Base-by-base conservation (phyloP, 2,797 vertebrate genomes). In the Babyrousa celebensis region DNA sequence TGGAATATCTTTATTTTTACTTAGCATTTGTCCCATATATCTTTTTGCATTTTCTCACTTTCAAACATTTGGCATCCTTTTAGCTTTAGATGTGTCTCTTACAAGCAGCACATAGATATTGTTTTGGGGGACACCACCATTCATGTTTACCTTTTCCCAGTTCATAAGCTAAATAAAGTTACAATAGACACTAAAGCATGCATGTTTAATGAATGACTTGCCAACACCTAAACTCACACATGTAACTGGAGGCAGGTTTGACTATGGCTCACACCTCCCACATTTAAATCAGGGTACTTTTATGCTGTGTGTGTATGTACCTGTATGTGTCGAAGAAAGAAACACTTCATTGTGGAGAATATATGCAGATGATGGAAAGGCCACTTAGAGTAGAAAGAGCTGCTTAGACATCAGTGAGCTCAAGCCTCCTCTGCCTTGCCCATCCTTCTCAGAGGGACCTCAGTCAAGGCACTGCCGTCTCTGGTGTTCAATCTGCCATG, bases 371-470 rank as follows among this genome's bases (percentile, higher is more conserved):
- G 9, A 6, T 10, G 12, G 4, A 79, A 54, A 32, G 23, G 1
- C 14, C 21, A 0, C 9, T 15, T 12, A 36, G 48, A 56, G 12
- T 6, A 67, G 77, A 70, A 43, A 32, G 40, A 36, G 3, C 14
- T 12, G 12, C 17, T 5, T 15, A 8, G 40, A 10, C 21, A 5
- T 6, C 48, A 1, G 3, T 11, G 29, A 43, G 1, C 29, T 5
- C 62, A 32, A 72, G 58, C 20, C 48, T 36, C 3, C 15, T 5
- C n/a, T 6, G 12, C 20, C 4, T 32, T 54, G 27, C 15, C 16
- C 1, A 12, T 10, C 32, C 6, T 16, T 40, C 54, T 62, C 89
- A 12, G 3, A 8, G n/a, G 72, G 77, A 52, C 36, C 52, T 20
- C 21, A 8, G 68, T 5, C 48, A 23, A 52, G 8, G 29, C 15